Conservation (phyloP, 2,888 invertebrate species). For the Ormyrus labotus region DNA sequence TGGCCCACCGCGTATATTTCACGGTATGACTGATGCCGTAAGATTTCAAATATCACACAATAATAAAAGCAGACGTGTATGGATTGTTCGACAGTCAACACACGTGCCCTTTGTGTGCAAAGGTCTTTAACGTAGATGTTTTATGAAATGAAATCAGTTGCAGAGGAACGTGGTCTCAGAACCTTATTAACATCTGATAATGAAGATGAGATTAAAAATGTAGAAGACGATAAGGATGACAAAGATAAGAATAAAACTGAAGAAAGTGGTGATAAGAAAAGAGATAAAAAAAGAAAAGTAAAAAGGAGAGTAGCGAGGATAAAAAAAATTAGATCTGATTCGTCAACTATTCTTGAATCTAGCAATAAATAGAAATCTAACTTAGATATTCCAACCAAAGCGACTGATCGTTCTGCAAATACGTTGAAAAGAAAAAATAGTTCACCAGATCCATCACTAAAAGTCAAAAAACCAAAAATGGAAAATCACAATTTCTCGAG, state of each 20-base stretch:
- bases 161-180: slow-evolving; percentile 91
- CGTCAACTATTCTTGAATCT: not conserved
- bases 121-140: too few species aligned
- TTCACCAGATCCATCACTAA: not conserved
- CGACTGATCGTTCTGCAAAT: not conserved
- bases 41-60: too few species aligned
- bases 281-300: slow-evolving; percentile 79
- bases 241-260: slow-evolving; percentile 84
- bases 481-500: too few species aligned
- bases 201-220: slow-evolving; percentile 62
- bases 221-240: slow-evolving; percentile 82
- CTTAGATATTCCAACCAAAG: not conserved
- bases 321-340: not conserved
- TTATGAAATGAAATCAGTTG: slow-evolving; percentile 91
- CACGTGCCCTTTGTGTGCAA: too few species aligned
- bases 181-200: slow-evolving; percentile 91
- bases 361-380: not conserved
- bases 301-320: not conserved
- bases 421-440: not conserved
- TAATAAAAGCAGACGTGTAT: too few species aligned
- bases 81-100: too few species aligned
- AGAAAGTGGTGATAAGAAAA: slow-evolving; percentile 80
- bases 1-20: too few species aligned
- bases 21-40: too few species aligned
- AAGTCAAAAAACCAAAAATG: not conserved